Evolutionary conservation across 2,113 vertebrate species (phyloP).

Genomic region (Engraulis encrasicolus): DNA sequence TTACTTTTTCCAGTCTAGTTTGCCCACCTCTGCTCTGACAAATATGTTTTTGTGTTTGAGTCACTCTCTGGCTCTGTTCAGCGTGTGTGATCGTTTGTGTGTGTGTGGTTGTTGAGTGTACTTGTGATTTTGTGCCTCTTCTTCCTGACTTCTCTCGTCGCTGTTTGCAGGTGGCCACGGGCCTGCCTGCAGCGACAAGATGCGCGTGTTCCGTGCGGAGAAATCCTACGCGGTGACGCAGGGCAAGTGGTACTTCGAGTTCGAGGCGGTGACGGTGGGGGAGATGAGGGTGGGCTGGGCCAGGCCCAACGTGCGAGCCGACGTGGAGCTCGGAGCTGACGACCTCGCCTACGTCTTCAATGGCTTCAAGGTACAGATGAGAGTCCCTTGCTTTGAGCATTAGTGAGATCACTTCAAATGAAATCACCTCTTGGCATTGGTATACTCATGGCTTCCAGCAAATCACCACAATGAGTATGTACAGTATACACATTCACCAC

Average conservation of each 20-base stretch:
- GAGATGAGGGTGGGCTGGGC: constrained; percentile 96
- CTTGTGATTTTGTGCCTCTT: neutral
- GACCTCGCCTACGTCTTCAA: constrained; percentile 92
- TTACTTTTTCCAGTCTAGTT: too few relatives aligned
- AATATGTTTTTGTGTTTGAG: neutral
- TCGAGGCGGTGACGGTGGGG: constrained; percentile 87
- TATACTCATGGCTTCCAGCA: too few relatives aligned
- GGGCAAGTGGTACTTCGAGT: constrained; percentile 94
- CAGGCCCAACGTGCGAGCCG: constrained; percentile 81
- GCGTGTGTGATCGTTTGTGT: neutral
- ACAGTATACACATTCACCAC: too few relatives aligned
- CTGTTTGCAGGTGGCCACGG: constrained; percentile 67
- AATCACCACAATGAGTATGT: too few relatives aligned
- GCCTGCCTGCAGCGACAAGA: constrained; percentile 73
- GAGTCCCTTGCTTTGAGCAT: too few relatives aligned
- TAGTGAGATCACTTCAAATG: too few relatives aligned
- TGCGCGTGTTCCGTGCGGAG: constrained; percentile 88
- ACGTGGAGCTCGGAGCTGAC: constrained; percentile 85
- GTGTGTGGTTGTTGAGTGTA: neutral
- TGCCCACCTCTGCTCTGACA: neutral
- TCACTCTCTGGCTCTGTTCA: too few relatives aligned
- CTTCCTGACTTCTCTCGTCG: neutral
- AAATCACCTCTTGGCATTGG: too few relatives aligned
- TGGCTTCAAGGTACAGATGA: constrained; percentile 84
- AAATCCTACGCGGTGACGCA: constrained; percentile 83